phyloP scores from a whole-genome alignment of 2,113 vertebrate species.

The Cynopterus brachyotis region DNA sequence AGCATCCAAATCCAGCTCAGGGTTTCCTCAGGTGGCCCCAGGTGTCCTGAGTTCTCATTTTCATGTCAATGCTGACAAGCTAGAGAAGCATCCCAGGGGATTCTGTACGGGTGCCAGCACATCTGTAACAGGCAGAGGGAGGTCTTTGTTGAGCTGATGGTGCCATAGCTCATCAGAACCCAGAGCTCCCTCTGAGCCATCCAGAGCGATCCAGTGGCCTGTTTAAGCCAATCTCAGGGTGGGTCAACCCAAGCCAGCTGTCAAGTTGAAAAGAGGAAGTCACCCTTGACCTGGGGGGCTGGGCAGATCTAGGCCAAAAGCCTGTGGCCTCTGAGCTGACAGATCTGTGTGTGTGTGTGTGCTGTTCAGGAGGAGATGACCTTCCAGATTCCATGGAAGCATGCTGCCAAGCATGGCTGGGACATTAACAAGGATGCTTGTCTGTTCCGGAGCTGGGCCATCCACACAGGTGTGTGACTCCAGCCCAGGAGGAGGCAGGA shows the following conservation, averaged over 20 bases:
- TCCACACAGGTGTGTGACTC: constrained; percentile 93
- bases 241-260: constrained; percentile 48
- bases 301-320: background rate
- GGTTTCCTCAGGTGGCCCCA: background rate
- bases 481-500: background rate
- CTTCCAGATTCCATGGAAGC: constrained; percentile 98
- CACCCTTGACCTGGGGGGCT: constrained; percentile 34
- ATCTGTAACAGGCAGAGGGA: background rate
- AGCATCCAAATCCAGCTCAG: background rate
- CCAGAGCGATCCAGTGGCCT: background rate
- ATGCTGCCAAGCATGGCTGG: constrained; percentile 97
- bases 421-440: constrained; percentile 94
- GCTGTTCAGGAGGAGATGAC: constrained; percentile 88
- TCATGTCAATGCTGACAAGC: background rate
- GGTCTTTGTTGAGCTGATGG: background rate
- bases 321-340: constrained; percentile 53
- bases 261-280: constrained; percentile 65
- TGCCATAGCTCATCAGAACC: background rate
- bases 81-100: background rate
- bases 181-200: background rate
- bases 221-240: background rate
- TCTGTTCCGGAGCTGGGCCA: constrained; percentile 95
- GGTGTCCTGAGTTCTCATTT: background rate
- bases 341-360: background rate
- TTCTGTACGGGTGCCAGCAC: background rate